Percentiles rank a stretch among this genome's conserved stretches.
Conservation (phyloP, 1,140 invertebrate genomes). For the Heliconius melpomene region DNA sequence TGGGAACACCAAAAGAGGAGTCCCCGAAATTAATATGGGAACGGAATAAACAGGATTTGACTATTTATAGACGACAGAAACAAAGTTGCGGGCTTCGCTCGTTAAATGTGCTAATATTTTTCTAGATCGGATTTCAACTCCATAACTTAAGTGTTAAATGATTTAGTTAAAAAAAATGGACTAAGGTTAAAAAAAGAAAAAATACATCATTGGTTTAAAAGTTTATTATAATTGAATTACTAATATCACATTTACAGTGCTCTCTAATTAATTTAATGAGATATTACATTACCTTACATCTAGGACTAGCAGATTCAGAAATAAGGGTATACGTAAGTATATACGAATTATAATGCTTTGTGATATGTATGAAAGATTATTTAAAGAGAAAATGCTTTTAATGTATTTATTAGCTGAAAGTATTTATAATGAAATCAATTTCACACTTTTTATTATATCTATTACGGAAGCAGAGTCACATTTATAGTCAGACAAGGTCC, state of each 20-base stretch:
- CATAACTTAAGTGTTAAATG: neutral
- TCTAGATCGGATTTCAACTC: too few relatives aligned
- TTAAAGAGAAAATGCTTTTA: slow-evolving; percentile 2
- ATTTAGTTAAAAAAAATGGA: neutral
- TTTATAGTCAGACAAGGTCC: too few relatives aligned
- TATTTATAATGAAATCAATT: too few relatives aligned
- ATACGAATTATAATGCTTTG: slow-evolving; percentile 60
- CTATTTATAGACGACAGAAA: too few relatives aligned
- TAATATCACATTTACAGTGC: slow-evolving; percentile 77
- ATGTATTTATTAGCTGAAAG: neutral
- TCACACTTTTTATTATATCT: too few relatives aligned
- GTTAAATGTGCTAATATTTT: too few relatives aligned
- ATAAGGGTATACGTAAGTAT: slow-evolving; percentile 54
- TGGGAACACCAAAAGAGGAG: too few relatives aligned
- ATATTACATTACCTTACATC: slow-evolving; percentile 57
- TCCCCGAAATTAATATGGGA: too few relatives aligned
- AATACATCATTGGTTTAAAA: slow-evolving; percentile 22
- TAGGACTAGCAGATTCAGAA: slow-evolving; percentile 71
- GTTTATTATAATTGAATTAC: slow-evolving; percentile 45
- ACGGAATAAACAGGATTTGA: too few relatives aligned
- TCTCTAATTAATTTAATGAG: slow-evolving; percentile 50
- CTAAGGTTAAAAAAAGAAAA: slow-evolving; percentile 16
- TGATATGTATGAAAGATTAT: slow-evolving; percentile 69
- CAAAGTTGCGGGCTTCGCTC: too few relatives aligned
- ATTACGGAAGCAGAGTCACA: too few relatives aligned